phyloP scores from a whole-genome alignment of 2,113 vertebrate genomes.

The Anhinga anhinga region DNA sequence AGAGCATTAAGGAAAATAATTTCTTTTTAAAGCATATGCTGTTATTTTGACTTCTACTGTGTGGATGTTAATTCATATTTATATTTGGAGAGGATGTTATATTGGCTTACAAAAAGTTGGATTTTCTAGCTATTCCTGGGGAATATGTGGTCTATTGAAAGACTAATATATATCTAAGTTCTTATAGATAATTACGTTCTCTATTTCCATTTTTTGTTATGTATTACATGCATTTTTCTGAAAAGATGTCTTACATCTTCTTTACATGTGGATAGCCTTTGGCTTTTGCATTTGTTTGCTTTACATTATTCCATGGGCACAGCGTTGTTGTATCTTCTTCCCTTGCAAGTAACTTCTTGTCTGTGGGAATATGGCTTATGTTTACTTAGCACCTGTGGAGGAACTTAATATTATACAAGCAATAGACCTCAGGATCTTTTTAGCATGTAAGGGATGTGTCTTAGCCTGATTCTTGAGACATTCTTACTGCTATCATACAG shows the following conservation, averaged over 20 bases:
- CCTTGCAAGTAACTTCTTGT: neutral
- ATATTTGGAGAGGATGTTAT: neutral
- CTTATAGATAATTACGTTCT: neutral
- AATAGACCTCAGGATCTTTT: neutral
- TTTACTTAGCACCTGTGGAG: neutral
- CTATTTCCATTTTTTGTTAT: neutral
- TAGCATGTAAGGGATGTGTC: neutral
- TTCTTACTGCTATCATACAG: neutral
- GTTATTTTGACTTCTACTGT: neutral
- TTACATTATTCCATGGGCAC: neutral
- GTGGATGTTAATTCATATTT: neutral
- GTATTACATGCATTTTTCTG: neutral
- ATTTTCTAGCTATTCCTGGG: neutral
- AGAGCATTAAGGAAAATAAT: rapidly evolving
- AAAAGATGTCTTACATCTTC: neutral
- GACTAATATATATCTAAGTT: neutral
- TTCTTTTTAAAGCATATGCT: neutral
- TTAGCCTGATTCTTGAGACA: neutral
- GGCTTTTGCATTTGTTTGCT: neutral
- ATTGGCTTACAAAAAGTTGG: neutral
- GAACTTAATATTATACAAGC: neutral
- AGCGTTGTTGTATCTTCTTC: rapidly evolving
- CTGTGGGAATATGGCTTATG: neutral
- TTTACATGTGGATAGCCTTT: neutral
- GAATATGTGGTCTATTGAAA: neutral